Percentiles rank a stretch among this genome's conserved stretches.
Conservation (phyloP, 2,113 vertebrate species). For the Apeltes quadracus region DNA sequence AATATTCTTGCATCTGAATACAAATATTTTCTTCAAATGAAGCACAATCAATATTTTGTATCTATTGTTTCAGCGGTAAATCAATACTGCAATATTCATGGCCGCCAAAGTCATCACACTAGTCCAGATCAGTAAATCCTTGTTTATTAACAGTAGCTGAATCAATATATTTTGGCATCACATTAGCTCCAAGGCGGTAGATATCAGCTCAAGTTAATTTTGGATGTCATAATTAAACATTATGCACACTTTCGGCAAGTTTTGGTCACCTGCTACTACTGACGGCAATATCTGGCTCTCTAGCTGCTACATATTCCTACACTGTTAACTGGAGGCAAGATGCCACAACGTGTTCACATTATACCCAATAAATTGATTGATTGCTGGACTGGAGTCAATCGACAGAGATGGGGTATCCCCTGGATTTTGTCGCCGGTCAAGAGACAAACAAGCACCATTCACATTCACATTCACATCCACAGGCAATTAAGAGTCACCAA, state of each 20-base stretch:
- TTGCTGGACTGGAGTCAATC: too few species aligned
- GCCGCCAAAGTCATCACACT: not conserved
- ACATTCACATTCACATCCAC: too few species aligned
- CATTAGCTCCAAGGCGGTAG: not conserved
- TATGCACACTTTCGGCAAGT: not conserved
- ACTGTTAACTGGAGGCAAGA: not conserved
- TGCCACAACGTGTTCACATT: not conserved
- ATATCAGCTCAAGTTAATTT: not conserved
- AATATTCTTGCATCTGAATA: not conserved
- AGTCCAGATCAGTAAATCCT: not conserved
- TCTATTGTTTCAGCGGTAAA: not conserved
- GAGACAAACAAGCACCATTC: too few species aligned
- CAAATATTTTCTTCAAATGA: not conserved
- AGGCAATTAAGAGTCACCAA: too few species aligned
- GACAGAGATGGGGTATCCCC: too few species aligned
- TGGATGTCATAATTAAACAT: not conserved
- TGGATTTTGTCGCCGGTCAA: too few species aligned
- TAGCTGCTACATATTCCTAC: not conserved
- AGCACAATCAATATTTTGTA: not conserved
- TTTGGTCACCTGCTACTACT: not conserved
- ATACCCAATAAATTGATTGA: too few species aligned
- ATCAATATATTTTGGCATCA: not conserved
- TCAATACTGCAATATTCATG: slow-evolving; percentile 7
- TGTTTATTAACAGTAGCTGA: not conserved
- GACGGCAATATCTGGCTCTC: not conserved